These are phyloP conservation scores for Amniataba percoides DNA, from an alignment of 2,797 vertebrate species.

Conservation along the genomic window DNA sequence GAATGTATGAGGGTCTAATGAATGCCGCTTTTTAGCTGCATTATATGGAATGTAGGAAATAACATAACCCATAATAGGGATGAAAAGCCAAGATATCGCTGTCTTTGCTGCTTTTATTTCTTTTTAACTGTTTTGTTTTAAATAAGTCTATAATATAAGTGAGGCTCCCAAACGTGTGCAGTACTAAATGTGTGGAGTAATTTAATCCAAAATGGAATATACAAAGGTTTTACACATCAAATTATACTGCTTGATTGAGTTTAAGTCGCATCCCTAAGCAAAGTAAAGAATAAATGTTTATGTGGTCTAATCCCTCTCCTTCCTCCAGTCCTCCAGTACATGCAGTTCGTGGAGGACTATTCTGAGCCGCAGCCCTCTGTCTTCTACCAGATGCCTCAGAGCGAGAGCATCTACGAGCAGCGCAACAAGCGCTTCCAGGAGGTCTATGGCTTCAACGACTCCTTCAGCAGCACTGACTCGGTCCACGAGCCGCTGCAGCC, in stretches of 20 bases:
- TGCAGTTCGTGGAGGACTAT: constrained; percentile 99
- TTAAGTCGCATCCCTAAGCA: not conserved
- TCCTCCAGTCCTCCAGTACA: constrained; percentile 93
- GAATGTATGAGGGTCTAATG: not conserved
- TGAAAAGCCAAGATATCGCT: not conserved
- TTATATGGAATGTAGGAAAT: not conserved
- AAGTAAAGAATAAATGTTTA: too few species aligned
- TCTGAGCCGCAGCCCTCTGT: constrained; percentile 97
- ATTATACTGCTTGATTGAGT: not conserved
- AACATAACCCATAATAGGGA: not conserved
- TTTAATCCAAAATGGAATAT: not conserved
- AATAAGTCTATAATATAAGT: not conserved
- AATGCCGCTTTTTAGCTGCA: not conserved
- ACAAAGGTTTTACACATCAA: not conserved
- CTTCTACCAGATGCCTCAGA: constrained; percentile 98
- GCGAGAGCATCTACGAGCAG: constrained; percentile 97
- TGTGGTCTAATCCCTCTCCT: not conserved
- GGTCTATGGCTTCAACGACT: constrained; percentile 94
- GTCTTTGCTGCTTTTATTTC: not conserved
- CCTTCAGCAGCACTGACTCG: constrained; percentile 88
- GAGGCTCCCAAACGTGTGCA: not conserved
- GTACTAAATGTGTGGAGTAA: not conserved
- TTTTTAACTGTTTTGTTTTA: not conserved
- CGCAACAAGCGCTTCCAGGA: constrained; percentile 96
- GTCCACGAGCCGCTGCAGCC: constrained; percentile 90